Conservation (phyloP, 2,888 invertebrate genomes). For the Perizoma affinitatum region DNA sequence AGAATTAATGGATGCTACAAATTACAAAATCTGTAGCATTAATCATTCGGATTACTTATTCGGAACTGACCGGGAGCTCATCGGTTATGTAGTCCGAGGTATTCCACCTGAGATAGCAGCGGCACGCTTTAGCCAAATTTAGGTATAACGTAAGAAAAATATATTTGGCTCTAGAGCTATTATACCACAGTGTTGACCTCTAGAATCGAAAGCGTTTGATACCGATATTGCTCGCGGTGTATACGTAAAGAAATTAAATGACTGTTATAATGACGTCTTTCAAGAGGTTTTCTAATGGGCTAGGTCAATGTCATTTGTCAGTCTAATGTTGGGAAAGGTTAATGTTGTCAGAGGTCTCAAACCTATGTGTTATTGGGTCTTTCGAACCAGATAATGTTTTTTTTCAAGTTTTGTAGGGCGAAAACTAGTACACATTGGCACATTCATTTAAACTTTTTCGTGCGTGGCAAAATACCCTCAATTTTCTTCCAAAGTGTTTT, state of each 20-base stretch:
- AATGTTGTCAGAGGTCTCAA: slow-evolving; percentile 2
- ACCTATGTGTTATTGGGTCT: slow-evolving; percentile 1
- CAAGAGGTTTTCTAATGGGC: slow-evolving; percentile 30
- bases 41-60: too few relatives aligned
- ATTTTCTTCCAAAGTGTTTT: too few relatives aligned
- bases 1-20: too few relatives aligned
- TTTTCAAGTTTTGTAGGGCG: too few relatives aligned
- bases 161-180: slow-evolving; percentile 3
- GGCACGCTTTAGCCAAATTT: neutral
- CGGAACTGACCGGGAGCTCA: neutral
- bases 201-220: slow-evolving; percentile 23
- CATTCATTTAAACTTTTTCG: too few relatives aligned
- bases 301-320: slow-evolving; percentile 21
- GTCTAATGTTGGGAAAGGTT: slow-evolving; percentile 31
- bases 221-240: slow-evolving; percentile 7
- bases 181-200: slow-evolving; percentile 26
- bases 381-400: neutral
- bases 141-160: neutral
- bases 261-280: slow-evolving; percentile 26
- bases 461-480: too few relatives aligned
- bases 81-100: too few relatives aligned
- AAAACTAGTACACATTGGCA: too few relatives aligned
- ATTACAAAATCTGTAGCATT: too few relatives aligned
- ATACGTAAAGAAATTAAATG: slow-evolving; percentile 25
- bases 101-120: neutral